These are phyloP conservation scores for Tonatia bakeri DNA, from an alignment of 2,113 vertebrate genomes.

Conservation along the genomic window DNA sequence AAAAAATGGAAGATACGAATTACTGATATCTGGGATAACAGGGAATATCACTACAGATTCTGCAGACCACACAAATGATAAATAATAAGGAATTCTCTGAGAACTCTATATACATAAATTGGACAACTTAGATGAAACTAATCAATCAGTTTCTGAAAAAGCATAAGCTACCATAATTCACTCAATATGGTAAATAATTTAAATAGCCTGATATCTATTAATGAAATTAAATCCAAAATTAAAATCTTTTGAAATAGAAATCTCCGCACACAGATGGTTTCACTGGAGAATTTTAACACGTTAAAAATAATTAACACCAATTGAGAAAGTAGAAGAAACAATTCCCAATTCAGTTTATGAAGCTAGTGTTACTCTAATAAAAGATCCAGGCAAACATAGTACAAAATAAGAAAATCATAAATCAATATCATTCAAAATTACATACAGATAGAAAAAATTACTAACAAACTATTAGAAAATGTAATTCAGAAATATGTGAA, in stretches of 20 bases:
- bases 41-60: neutral
- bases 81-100: neutral
- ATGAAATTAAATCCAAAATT: slow-evolving; percentile 32
- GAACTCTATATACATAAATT: neutral
- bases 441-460: neutral
- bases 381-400: neutral
- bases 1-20: neutral
- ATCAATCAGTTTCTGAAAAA: neutral
- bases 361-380: neutral
- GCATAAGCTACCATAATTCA: neutral
- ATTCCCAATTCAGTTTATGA: neutral
- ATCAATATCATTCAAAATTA: neutral
- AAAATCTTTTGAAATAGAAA: slow-evolving; percentile 2
- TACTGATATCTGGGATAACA: neutral
- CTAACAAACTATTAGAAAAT: neutral
- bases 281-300: neutral
- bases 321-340: neutral
- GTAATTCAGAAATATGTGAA: neutral
- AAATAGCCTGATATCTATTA: neutral
- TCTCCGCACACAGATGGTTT: neutral
- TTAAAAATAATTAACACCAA: neutral
- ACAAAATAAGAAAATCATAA: neutral
- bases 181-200: neutral
- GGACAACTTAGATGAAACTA: neutral
- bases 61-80: neutral